These are phyloP conservation scores for Xestobium rufovillosum DNA, from an alignment of 2,888 invertebrate genomes.

Conservation along the genomic window DNA sequence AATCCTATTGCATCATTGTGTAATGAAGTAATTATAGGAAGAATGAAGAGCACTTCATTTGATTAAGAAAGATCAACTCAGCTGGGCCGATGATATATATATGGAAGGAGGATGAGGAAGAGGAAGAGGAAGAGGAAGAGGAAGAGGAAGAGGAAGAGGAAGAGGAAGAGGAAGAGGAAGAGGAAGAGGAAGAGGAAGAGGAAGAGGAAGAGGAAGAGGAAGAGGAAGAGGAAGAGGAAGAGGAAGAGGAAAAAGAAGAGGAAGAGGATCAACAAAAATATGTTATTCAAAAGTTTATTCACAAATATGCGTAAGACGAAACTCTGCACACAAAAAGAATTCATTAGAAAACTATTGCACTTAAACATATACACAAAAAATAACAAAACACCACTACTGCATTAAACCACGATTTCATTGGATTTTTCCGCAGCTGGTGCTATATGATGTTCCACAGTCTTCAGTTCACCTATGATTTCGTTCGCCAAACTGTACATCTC, in stretches of 20 bases:
- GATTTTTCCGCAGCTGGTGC: too few species aligned
- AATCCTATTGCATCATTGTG: too few species aligned
- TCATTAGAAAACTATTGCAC: too few species aligned
- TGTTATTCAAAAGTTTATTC: too few species aligned
- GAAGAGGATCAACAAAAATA: neutral
- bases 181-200: slow-evolving; percentile 4
- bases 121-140: slow-evolving; percentile 4
- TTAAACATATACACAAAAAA: too few species aligned
- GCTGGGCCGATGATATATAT: neutral
- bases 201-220: slow-evolving; percentile 4
- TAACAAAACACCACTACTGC: too few species aligned
- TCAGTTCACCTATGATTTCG: slow-evolving; percentile 51
- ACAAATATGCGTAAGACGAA: too few species aligned
- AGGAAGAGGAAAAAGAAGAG: slow-evolving; percentile 4
- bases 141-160: slow-evolving; percentile 4
- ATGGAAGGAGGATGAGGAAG: slow-evolving; percentile 4
- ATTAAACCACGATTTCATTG: too few species aligned
- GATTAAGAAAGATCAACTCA: too few species aligned
- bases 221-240: slow-evolving; percentile 4
- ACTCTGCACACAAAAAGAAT: too few species aligned
- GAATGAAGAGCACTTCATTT: too few species aligned
- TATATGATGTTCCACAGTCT: slow-evolving; percentile 28
- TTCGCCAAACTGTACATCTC: slow-evolving; percentile 61
- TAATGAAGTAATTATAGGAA: too few species aligned
- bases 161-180: slow-evolving; percentile 4